Evolutionary conservation across 2,113 vertebrate genomes (phyloP).

Genomic region (Lasiurus cinereus): DNA sequence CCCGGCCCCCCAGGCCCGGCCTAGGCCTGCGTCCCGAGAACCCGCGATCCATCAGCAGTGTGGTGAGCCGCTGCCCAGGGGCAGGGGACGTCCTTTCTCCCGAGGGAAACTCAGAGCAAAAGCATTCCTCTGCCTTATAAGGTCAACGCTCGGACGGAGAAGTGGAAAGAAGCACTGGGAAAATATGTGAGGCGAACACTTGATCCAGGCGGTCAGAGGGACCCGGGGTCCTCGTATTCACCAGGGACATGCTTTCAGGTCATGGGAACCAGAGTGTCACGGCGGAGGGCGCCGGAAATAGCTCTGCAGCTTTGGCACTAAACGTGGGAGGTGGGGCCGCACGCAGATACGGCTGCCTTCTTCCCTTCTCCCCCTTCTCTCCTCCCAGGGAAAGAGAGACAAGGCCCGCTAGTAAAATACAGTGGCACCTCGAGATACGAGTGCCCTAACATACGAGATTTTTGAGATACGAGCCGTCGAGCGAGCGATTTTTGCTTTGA

Average conservation of each 20-base stretch:
- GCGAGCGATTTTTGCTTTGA: no score
- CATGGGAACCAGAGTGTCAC: constrained; percentile 56
- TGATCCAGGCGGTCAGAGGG: background rate
- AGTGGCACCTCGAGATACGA: no score
- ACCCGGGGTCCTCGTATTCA: background rate
- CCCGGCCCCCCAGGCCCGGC: background rate
- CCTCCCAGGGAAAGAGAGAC: background rate
- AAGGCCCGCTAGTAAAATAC: background rate
- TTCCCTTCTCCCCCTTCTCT: background rate
- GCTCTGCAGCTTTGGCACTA: background rate
- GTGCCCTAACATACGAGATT: no score
- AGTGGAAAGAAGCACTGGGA: constrained; percentile 25
- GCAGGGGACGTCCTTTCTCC: background rate
- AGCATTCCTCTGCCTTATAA: background rate
- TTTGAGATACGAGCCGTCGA: no score
- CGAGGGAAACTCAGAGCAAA: background rate
- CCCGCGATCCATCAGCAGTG: background rate
- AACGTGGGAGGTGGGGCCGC: background rate
- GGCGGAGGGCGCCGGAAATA: background rate
- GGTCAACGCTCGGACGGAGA: background rate
- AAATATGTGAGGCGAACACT: constrained; percentile 37
- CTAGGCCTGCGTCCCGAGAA: no score
- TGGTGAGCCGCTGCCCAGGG: rapidly evolving
- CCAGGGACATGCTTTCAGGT: constrained; percentile 30
- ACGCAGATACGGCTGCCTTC: background rate